Conservation (phyloP, 1,140 invertebrate species). For the Gyrodactylus bullatarudis region DNA sequence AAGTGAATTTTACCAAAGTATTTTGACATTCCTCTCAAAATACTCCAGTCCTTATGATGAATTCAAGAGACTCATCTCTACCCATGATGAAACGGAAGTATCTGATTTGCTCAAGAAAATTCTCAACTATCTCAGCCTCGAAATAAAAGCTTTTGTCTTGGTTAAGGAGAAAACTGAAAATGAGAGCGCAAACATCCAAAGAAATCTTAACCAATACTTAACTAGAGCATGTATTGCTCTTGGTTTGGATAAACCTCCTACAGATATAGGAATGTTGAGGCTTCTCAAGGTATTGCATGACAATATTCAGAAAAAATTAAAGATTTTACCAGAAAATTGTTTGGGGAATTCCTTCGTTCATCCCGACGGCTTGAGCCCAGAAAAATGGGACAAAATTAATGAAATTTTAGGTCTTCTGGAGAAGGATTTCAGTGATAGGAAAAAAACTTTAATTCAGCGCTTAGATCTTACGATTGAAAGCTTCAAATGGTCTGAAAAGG, state of each 20-base stretch:
- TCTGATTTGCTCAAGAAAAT: too few species aligned
- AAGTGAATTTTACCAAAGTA: background rate
- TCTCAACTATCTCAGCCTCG: too few species aligned
- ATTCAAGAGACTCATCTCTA: too few species aligned
- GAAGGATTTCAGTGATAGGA: background rate
- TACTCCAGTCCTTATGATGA: background rate
- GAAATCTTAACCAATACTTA: background rate
- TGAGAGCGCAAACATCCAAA: background rate
- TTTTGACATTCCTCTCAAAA: background rate
- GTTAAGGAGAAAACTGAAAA: background rate
- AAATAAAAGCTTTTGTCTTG: background rate
- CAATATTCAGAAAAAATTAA: background rate
- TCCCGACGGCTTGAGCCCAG: background rate
- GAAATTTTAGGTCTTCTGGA: background rate
- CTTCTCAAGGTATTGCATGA: background rate
- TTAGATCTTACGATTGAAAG: background rate
- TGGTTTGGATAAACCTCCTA: background rate
- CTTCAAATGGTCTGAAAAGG: background rate
- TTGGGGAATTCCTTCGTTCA: background rate
- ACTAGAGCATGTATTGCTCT: background rate
- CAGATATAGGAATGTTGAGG: background rate
- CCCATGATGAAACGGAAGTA: too few species aligned
- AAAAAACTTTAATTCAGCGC: background rate
- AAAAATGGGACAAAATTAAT: background rate
- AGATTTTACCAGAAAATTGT: background rate